A percentile compares a stretch with the other conserved stretches of the same genome.
phyloP scores from a whole-genome alignment of 2,888 invertebrate species.

The Trichopoda pennipes region DNA sequence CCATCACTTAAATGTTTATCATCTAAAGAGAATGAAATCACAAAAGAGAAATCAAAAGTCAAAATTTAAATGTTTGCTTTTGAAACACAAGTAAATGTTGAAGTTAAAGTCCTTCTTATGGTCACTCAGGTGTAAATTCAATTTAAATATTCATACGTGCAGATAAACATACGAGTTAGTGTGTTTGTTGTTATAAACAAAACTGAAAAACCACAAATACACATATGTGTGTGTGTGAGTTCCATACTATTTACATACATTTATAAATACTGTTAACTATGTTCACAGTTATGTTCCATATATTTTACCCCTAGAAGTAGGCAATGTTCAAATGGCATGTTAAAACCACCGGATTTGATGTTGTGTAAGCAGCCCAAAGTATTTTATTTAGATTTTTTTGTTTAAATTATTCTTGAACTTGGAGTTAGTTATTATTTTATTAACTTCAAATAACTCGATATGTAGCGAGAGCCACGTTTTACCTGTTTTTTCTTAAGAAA shows the following conservation, averaged over 20 bases:
- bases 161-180: background rate
- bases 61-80: constrained; percentile 40
- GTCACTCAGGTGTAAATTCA: constrained; percentile 64
- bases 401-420: too few species aligned
- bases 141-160: constrained; percentile 41
- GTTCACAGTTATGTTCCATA: constrained; percentile 18
- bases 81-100: constrained; percentile 23
- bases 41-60: constrained; percentile 28
- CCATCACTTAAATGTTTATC: background rate
- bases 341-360: too few species aligned
- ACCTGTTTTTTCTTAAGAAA: too few species aligned
- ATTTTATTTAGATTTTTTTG: too few species aligned
- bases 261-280: constrained; percentile 2
- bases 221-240: background rate
- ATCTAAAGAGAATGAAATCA: background rate
- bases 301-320: constrained; percentile 10
- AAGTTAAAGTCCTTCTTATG: constrained; percentile 27
- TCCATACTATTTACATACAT: background rate
- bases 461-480: too few species aligned
- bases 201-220: constrained; percentile 34
- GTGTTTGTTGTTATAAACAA: background rate
- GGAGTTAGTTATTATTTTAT: too few species aligned
- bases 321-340: too few species aligned
- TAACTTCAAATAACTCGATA: too few species aligned
- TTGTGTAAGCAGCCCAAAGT: background rate